Evolutionary conservation across 2,113 vertebrate genomes (phyloP).

Genomic region (Alosa alosa): DNA sequence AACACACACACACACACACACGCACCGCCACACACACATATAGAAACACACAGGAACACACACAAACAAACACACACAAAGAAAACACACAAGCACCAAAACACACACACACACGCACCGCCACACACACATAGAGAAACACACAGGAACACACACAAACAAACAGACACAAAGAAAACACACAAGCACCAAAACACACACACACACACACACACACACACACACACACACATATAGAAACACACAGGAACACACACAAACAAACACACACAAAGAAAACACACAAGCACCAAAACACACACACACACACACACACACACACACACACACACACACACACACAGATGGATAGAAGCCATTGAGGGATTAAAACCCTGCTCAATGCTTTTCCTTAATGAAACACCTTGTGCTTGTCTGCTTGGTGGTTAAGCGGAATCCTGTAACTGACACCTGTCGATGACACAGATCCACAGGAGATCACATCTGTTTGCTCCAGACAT

Average conservation of each 20-base stretch:
- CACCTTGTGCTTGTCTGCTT: neutral
- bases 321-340: neutral
- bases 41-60: neutral
- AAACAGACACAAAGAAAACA: neutral
- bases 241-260: neutral
- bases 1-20: too few relatives aligned
- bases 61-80: neutral
- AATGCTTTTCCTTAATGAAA: neutral
- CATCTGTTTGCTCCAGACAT: too few relatives aligned
- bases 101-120: too few relatives aligned
- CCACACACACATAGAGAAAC: too few relatives aligned
- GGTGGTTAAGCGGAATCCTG: too few relatives aligned
- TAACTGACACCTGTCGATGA: too few relatives aligned
- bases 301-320: neutral
- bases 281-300: neutral
- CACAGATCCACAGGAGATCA: too few relatives aligned
- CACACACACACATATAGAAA: neutral
- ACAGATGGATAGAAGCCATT: neutral
- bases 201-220: neutral
- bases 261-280: neutral
- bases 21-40: too few relatives aligned
- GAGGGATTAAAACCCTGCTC: neutral
- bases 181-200: neutral
- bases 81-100: neutral
- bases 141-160: neutral